Conservation (phyloP, 2,113 vertebrate genomes). For the Vombatus ursinus region DNA sequence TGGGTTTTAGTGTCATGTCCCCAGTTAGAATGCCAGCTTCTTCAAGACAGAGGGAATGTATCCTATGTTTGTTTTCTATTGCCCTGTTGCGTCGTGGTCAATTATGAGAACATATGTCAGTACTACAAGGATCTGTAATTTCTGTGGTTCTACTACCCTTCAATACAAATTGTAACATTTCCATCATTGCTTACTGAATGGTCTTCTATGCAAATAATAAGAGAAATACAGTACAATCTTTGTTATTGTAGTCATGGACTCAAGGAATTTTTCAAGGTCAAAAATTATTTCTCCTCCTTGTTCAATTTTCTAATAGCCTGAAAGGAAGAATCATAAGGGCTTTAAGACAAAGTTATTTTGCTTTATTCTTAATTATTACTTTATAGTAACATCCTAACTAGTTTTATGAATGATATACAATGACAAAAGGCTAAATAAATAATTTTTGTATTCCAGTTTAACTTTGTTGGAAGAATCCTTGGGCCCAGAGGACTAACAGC, state of each 20-base stretch:
- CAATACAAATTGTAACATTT: neutral
- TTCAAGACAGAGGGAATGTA: neutral
- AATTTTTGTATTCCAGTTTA: constrained; percentile 87
- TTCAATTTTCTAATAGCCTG: neutral
- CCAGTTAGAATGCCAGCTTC: neutral
- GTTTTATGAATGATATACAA: constrained; percentile 30
- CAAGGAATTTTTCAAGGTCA: neutral
- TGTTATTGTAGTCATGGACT: neutral
- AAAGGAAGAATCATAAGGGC: neutral
- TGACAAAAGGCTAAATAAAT: constrained; percentile 44
- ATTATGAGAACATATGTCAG: neutral
- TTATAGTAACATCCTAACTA: neutral
- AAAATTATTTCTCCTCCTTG: neutral
- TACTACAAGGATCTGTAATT: neutral
- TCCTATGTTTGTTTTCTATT: neutral
- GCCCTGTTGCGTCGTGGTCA: neutral
- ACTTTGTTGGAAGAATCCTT: constrained; percentile 99
- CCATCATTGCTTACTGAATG: neutral
- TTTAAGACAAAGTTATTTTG: constrained; percentile 31
- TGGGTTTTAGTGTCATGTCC: neutral
- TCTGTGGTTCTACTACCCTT: neutral
- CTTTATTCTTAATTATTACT: neutral
- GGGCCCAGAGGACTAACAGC: constrained; percentile 98
- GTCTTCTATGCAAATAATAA: neutral
- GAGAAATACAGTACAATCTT: neutral